Evolutionary conservation across 1,140 invertebrate species (phyloP).

Genomic region (Drosophila burlai): DNA sequence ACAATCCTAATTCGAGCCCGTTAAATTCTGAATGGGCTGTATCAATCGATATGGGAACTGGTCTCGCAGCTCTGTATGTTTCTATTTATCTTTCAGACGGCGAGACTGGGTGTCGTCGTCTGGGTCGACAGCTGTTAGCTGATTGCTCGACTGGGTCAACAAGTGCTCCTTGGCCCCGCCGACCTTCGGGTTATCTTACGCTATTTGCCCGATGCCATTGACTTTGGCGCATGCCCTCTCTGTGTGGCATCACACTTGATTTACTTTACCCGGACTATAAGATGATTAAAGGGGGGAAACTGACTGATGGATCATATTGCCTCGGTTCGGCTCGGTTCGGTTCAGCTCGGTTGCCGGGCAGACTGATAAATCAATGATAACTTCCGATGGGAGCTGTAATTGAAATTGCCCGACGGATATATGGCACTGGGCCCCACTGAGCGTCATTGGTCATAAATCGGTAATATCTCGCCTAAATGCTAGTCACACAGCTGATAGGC

Average conservation of each 20-base stretch:
- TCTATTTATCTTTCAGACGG: conserved; percentile 26
- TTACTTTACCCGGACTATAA: conserved; percentile 17
- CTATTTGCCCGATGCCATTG: conserved; percentile 40
- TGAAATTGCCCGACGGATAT: conserved; percentile 29
- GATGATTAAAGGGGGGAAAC: conserved; percentile 20
- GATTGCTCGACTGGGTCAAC: conserved; percentile 47
- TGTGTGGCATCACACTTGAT: conserved; percentile 30
- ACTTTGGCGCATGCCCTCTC: conserved; percentile 29
- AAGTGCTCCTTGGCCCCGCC: conserved; percentile 23
- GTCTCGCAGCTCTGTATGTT: conserved; percentile 1
- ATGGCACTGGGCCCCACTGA: conserved; percentile 10
- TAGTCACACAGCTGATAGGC: conserved; percentile 24
- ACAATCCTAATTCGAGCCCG: conserved; percentile 15
- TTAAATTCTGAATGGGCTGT: conserved; percentile 27
- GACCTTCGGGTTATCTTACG: conserved; percentile 36
- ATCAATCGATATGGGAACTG: conserved; percentile 22
- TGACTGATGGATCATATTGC: background rate
- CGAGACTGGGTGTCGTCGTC: conserved; percentile 36
- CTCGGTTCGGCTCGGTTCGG: background rate
- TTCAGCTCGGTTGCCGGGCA: conserved; percentile 2
- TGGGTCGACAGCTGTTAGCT: conserved; percentile 43
- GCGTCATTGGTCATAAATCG: conserved; percentile 22
- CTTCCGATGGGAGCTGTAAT: conserved; percentile 35
- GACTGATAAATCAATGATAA: conserved; percentile 47
- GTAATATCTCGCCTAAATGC: background rate